Evolutionary conservation across 2,113 vertebrate species (phyloP), one percentile per base, ranked within the genome.

Genomic region (Pyxicephalus adspersus): DNA sequence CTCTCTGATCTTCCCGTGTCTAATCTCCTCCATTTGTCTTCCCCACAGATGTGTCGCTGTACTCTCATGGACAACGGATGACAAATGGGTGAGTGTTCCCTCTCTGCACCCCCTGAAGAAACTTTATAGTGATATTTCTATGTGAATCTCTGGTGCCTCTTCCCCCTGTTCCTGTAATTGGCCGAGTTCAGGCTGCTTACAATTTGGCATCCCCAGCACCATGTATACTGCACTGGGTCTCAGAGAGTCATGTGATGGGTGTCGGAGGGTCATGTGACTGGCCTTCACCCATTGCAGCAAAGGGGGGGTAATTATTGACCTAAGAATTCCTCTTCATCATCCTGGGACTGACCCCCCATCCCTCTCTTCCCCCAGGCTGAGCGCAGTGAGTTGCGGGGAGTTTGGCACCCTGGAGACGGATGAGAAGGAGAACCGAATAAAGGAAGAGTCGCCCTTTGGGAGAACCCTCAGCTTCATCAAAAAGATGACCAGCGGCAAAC

Each of bases 381-480:
- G 84, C 28, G 2, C 80, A 3, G 58, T 85, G 70, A 90, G 90
- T 85, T 85, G 86, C 4, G 84, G 87, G 83, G 90, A 85, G 34
- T 87, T 93, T 86, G 90, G 85, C 77, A 23, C 23, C 63, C 31
- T 78, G 64, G 78, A 71, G 23, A 83, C 83, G 1, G 29, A 88
- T 25, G 83, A 83, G 64, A 83, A 84, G 83, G 85, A 83, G 82
- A 86, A 81, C 70, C 84, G 74, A 64, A 75, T 84, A 74, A 77
- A 50, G 76, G 89, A 77, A 51, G 87, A 55, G 76, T 86, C 83
- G 79, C 84, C 76, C 45, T 87, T 95, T 77, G 88, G 86, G 28
- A 84, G 92, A 77, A 94, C 94, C 13, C 81, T 95, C 83, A 93
- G 94, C 83, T 93, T 95, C 88, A 29, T 95, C 65, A 87, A 64